Conservation (phyloP, 2,113 vertebrate species). For the Speoplatyrhinus poulsoni region DNA sequence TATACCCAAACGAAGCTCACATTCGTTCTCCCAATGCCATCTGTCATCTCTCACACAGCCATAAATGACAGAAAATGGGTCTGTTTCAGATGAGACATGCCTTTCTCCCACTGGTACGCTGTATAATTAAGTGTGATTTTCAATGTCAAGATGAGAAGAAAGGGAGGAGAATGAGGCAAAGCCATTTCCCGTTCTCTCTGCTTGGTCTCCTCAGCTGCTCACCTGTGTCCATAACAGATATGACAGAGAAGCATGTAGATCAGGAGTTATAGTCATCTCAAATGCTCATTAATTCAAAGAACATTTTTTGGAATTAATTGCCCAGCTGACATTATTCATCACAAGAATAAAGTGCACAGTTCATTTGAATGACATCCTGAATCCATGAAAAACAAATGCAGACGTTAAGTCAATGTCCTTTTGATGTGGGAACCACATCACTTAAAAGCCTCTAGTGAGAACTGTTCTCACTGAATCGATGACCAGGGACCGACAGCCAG, state of each 20-base stretch:
- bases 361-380: constrained; percentile 33
- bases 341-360: constrained; percentile 19
- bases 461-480: constrained; percentile 31
- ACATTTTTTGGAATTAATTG: constrained; percentile 33
- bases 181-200: constrained; percentile 33
- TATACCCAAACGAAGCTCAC: neutral
- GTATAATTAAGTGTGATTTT: constrained; percentile 65
- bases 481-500: constrained; percentile 39
- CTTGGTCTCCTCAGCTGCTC: constrained; percentile 10
- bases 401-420: constrained; percentile 23
- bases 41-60: constrained; percentile 30
- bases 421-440: neutral
- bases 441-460: constrained; percentile 16
- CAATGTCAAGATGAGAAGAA: constrained; percentile 24
- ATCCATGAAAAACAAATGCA: constrained; percentile 9
- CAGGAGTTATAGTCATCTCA: constrained; percentile 33
- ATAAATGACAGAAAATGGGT: constrained; percentile 46
- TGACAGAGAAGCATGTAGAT: constrained; percentile 15
- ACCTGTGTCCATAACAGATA: constrained; percentile 11
- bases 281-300: constrained; percentile 41
- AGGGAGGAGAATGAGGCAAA: constrained; percentile 28
- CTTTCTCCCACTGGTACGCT: constrained; percentile 32
- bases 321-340: constrained; percentile 36
- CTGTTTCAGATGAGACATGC: constrained; percentile 37
- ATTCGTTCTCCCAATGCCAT: constrained; percentile 1